Evolutionary conservation across 1,140 invertebrate species (phyloP), one percentile per base, ranked within the genome.

Genomic region (Pectinophora gossypiella): DNA sequence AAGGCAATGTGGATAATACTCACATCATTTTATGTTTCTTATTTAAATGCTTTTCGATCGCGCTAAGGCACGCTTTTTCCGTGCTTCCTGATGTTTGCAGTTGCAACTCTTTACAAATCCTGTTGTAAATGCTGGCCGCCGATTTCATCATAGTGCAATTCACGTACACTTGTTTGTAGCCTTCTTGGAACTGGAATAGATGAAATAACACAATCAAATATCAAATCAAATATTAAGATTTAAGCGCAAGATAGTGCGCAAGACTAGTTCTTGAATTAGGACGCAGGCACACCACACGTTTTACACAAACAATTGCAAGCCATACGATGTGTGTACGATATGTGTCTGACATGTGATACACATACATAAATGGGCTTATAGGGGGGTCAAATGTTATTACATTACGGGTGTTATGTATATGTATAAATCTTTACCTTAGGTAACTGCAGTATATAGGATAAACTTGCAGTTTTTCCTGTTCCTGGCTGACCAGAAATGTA

Each of bases 401-500:
- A n/a, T n/a, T n/a, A n/a, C n/a, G n/a, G n/a, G n/a, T n/a, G n/a
- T n/a, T n/a, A n/a, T n/a, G n/a, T n/a, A n/a, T n/a, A n/a, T n/a
- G n/a, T n/a, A n/a, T n/a, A n/a, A 50, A 16, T 40, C 48, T 19
- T 47, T 73, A 90, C 90, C 59, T 91, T 78, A 35, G 89, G 70
- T 19, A 90, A 79, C 6, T 91, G 78, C 44, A 97, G 82, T 15
- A 97, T 91, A 43, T 94, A 89, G 3, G 92, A 92, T 13, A 99
- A 84, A 59, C 93, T 93, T 0, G 96, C 96, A 0, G 97, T 98
- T 90, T 99, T 99, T 1, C 98, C 98, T 13, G 98, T 99, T 10
- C 98, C 98, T 1, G 97, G 98, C 20, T 96, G 95, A 7, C 98
- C 98, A 45, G 97, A 98, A 21, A 99, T 92, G 78, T 99, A 99